Evolutionary conservation across 2,888 invertebrate genomes (phyloP).

Genomic region (Ormia ochracea): DNA sequence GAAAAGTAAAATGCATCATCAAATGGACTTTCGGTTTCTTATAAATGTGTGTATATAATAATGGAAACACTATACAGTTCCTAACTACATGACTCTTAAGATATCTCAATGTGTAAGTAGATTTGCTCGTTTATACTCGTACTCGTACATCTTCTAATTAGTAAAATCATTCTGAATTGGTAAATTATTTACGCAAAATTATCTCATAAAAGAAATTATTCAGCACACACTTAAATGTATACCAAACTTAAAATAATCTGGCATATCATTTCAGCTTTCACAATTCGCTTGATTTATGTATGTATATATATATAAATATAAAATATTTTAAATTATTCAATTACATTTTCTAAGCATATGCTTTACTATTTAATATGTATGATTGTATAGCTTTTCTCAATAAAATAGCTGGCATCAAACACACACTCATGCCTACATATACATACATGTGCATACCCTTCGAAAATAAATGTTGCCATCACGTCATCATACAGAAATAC

Average conservation of each 20-base stretch:
- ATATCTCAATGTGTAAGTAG: conserved; percentile 57
- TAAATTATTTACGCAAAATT: conserved; percentile 53
- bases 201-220: conserved; percentile 24
- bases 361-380: background rate
- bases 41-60: conserved; percentile 21
- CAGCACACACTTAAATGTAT: conserved; percentile 45
- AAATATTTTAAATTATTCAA: background rate
- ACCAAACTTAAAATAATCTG: conserved; percentile 10
- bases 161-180: conserved; percentile 53
- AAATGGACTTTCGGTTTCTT: conserved; percentile 41
- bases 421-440: too few species aligned
- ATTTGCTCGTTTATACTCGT: conserved; percentile 29
- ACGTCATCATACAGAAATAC: background rate
- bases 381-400: background rate
- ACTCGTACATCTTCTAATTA: conserved; percentile 12
- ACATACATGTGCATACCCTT: background rate
- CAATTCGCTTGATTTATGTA: background rate
- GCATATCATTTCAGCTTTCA: conserved; percentile 12
- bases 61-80: conserved; percentile 2
- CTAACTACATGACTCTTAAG: background rate
- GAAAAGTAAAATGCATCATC: conserved; percentile 58
- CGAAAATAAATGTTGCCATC: background rate
- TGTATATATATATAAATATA: background rate
- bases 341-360: background rate
- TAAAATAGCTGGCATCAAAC: background rate